Evolutionary conservation across 1,140 invertebrate genomes (phyloP), one percentile per base, ranked within the genome.

Genomic region (Muscidifurax raptorellus): DNA sequence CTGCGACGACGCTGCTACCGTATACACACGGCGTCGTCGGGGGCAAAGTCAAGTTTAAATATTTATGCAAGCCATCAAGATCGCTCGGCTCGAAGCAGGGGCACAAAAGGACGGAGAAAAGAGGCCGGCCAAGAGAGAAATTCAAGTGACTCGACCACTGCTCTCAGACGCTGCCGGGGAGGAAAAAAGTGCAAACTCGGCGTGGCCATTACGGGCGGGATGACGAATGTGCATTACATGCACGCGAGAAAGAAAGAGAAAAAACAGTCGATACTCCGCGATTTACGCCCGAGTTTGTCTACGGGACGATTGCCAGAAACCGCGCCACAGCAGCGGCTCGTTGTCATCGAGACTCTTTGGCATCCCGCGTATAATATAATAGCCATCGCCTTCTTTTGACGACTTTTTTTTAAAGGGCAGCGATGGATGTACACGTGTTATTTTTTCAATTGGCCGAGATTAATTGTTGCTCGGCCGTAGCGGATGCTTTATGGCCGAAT

Each of bases 291-390:
- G 69, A 83, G 80, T 84, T 87, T 86, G 87, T 84, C 84, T 76
- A 40, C 77, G 88, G 88, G 88, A 89, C 87, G 84, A 44, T 74
- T 89, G 88, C 87, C 88, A 89, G 86, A 40, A 87, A 84, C 75
- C 59, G 59, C 27, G 5, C 28, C 52, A 52, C 72, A 25, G 66
- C 10, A 30, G 27, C 83, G 86, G 79, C 75, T 28, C 86, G 86
- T 83, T 86, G 85, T 86, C 86, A 86, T 80, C 82, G 86, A 87
- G 47, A 13, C 6, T 80, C 47, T 10, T 13, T 4, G 3, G 9
- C 44, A 27, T 77, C n/a, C 32, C 9, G 2, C 40, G 22, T n/a
- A 47, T 13, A 5, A 47, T 47, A 13, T 12, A 7, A 47, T 5
- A 40, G 3, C 44, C 13, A 10, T 22, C 18, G 5, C 18, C 18